These are phyloP conservation scores for Sericinus montela DNA, from an alignment of 2,888 invertebrate species.

Conservation along the genomic window DNA sequence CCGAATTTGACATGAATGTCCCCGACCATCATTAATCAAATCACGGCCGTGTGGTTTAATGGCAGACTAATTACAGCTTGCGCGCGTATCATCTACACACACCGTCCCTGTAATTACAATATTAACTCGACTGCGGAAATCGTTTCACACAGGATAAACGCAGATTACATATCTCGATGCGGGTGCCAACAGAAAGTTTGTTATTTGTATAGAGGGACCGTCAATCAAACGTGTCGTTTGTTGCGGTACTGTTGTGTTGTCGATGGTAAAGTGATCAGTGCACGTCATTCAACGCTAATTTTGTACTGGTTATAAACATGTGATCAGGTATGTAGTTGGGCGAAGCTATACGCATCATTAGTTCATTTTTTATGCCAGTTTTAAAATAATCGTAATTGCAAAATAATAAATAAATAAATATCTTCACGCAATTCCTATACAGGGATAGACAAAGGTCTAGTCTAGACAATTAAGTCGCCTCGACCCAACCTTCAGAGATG, in stretches of 20 bases:
- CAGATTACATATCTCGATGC: slow-evolving; percentile 49
- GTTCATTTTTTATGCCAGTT: too few species aligned
- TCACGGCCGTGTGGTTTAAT: slow-evolving; percentile 67
- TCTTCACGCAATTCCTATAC: too few species aligned
- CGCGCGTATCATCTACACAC: slow-evolving; percentile 48
- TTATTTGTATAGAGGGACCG: slow-evolving; percentile 29
- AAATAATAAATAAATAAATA: too few species aligned
- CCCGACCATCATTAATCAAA: slow-evolving; percentile 60
- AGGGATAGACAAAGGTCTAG: too few species aligned
- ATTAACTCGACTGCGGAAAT: slow-evolving; percentile 48
- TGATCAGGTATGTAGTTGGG: too few species aligned
- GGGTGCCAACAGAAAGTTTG: slow-evolving; percentile 44
- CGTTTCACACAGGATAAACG: slow-evolving; percentile 47
- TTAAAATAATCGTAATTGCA: too few species aligned
- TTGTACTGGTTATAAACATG: too few species aligned
- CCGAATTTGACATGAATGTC: slow-evolving; percentile 15
- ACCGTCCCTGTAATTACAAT: slow-evolving; percentile 48
- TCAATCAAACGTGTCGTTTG: slow-evolving; percentile 40
- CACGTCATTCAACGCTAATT: slow-evolving; percentile 17
- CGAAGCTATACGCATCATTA: too few species aligned
- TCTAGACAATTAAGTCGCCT: too few species aligned
- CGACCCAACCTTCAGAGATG: too few species aligned
- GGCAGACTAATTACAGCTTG: slow-evolving; percentile 73
- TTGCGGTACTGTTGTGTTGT: slow-evolving; percentile 26
- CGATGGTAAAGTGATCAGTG: slow-evolving; percentile 6